phyloP scores from a whole-genome alignment of 1,140 invertebrate genomes.

The Antheraea pernyi region DNA sequence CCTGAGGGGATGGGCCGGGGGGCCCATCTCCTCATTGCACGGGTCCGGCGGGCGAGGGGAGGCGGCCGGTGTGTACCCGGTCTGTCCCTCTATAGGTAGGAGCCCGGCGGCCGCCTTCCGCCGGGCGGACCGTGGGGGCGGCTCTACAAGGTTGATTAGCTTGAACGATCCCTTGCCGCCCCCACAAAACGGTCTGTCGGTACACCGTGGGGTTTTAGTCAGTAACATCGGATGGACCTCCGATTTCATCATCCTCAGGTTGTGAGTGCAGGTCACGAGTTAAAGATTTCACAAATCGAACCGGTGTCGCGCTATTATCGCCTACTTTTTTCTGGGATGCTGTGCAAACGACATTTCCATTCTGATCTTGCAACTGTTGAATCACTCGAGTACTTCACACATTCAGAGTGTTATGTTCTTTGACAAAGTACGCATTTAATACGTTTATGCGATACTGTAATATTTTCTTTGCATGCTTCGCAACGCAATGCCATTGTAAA shows the following conservation, averaged over 20 bases:
- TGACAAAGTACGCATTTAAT: not conserved
- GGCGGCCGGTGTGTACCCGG: too few species aligned
- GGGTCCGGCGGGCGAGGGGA: too few species aligned
- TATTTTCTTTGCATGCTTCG: not conserved
- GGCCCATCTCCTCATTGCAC: too few species aligned
- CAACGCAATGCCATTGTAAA: not conserved
- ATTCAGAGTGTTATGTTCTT: not conserved
- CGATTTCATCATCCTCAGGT: not conserved
- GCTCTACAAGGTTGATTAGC: too few species aligned
- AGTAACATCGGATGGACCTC: not conserved
- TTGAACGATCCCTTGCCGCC: too few species aligned
- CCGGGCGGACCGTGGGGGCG: too few species aligned
- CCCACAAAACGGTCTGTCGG: too few species aligned
- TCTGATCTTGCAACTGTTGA: not conserved
- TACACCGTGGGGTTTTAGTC: too few species aligned
- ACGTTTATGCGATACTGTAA: not conserved
- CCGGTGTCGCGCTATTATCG: not conserved
- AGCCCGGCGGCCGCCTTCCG: too few species aligned
- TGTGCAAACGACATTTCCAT: not conserved
- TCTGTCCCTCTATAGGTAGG: too few species aligned
- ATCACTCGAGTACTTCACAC: not conserved
- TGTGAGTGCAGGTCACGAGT: not conserved
- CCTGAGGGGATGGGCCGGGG: too few species aligned
- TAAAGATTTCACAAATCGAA: not conserved
- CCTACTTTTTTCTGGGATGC: not conserved